Evolutionary conservation across 2,888 invertebrate species (phyloP).

Genomic region (Boloria euphrosyne): DNA sequence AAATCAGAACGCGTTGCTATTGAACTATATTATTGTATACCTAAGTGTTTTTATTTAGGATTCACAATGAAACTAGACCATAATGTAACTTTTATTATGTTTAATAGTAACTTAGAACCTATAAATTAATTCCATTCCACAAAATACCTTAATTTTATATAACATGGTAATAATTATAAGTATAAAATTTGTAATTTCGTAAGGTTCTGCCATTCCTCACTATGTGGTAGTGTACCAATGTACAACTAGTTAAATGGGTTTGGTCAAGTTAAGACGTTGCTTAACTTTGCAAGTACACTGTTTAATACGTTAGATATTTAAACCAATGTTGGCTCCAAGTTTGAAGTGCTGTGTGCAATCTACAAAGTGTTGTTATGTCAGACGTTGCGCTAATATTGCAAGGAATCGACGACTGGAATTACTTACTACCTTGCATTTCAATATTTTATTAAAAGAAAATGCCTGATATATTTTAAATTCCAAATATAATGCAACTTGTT

Average conservation of each 20-base stretch:
- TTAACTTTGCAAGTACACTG: neutral
- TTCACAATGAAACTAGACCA: no score
- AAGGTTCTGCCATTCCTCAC: neutral
- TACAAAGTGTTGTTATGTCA: conserved; percentile 31
- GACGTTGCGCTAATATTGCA: conserved; percentile 32
- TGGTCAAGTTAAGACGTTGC: neutral
- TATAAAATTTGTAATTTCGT: neutral
- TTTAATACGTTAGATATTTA: conserved; percentile 1
- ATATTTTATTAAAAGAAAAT: neutral
- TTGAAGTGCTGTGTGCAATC: conserved; percentile 17
- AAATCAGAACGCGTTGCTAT: no score
- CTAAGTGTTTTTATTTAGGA: no score
- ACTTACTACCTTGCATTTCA: neutral
- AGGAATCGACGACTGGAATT: conserved; percentile 3
- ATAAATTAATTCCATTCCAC: no score
- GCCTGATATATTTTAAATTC: neutral
- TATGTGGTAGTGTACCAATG: neutral
- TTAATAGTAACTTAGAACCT: no score
- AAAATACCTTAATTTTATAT: neutral
- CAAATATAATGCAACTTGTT: no score
- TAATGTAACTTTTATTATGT: no score
- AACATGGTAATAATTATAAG: neutral
- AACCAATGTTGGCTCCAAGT: conserved; percentile 13
- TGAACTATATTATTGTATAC: no score
- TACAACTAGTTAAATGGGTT: neutral